Evolutionary conservation across 2,797 vertebrate species (phyloP).

Genomic region (Rhadinocentrus ornatus): DNA sequence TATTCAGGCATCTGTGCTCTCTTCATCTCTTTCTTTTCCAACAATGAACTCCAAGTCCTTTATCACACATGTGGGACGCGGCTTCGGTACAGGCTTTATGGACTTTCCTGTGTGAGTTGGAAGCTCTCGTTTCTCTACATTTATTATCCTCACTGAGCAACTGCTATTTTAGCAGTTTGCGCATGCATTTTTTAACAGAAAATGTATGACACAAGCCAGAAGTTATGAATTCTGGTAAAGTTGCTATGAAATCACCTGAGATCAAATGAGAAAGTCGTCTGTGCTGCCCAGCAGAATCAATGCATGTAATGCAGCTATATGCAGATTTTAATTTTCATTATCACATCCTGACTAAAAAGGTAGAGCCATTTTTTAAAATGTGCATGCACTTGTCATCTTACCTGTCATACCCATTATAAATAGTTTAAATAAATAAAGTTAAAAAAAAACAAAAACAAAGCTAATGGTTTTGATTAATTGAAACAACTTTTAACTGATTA

Average conservation of each 20-base stretch:
- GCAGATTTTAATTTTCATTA: background rate
- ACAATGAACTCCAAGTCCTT: background rate
- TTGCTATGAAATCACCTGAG: background rate
- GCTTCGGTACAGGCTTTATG: background rate
- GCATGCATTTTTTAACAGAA: background rate
- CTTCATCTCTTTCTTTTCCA: background rate
- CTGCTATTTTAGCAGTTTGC: background rate
- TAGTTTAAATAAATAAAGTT: background rate
- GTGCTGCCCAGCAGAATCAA: background rate
- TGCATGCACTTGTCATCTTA: background rate
- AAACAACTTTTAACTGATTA: conserved; percentile 1
- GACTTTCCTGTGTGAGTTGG: conserved; percentile 2
- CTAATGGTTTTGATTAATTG: background rate
- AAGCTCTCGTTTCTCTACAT: background rate
- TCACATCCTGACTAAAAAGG: background rate
- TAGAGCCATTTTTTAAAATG: background rate
- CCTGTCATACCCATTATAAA: background rate
- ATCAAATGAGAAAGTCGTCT: background rate
- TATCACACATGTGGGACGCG: background rate
- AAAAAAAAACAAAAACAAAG: background rate
- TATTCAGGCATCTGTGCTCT: background rate
- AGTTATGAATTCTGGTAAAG: background rate
- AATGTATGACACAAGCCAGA: background rate
- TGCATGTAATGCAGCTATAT: background rate
- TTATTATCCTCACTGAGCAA: background rate